These are phyloP conservation scores for Nymphalis urticae DNA, from an alignment of 2,888 invertebrate genomes.

Conservation along the genomic window DNA sequence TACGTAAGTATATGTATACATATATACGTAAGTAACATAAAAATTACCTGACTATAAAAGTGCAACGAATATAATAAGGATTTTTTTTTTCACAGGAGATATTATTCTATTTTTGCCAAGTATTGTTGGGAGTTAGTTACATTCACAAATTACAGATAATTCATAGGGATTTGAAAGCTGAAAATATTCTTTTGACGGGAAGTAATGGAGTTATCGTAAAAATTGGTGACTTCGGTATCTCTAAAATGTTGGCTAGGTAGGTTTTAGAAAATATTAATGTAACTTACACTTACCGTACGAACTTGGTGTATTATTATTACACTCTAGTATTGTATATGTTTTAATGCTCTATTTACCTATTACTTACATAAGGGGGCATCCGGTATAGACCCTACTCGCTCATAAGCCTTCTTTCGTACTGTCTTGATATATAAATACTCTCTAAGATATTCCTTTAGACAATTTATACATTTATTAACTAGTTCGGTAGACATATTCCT, in stretches of 20 bases:
- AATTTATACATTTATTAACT: no score
- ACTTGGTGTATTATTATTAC: neutral
- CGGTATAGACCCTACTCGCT: no score
- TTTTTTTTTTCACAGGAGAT: conserved; percentile 80
- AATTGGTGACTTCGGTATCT: conserved; percentile 93
- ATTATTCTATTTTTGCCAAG: conserved; percentile 86
- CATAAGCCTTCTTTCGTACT: no score
- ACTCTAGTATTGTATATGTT: no score
- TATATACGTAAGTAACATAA: no score
- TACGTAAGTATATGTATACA: no score
- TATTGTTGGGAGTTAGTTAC: conserved; percentile 88
- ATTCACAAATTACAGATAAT: conserved; percentile 89
- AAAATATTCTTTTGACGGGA: conserved; percentile 90
- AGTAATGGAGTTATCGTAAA: conserved; percentile 85
- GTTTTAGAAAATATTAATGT: conserved; percentile 9
- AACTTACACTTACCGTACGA: neutral
- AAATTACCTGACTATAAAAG: neutral
- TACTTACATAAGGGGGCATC: no score
- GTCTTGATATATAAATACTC: no score
- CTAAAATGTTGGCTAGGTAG: conserved; percentile 86
- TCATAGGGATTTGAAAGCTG: conserved; percentile 92
- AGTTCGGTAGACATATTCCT: no score
- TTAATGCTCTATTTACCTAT: no score
- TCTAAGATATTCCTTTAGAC: no score
- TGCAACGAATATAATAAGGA: neutral